A percentile compares a stretch with the other conserved stretches of the same genome.
Conservation (phyloP, 2,113 vertebrate species). For the Megaptera novaeangliae region DNA sequence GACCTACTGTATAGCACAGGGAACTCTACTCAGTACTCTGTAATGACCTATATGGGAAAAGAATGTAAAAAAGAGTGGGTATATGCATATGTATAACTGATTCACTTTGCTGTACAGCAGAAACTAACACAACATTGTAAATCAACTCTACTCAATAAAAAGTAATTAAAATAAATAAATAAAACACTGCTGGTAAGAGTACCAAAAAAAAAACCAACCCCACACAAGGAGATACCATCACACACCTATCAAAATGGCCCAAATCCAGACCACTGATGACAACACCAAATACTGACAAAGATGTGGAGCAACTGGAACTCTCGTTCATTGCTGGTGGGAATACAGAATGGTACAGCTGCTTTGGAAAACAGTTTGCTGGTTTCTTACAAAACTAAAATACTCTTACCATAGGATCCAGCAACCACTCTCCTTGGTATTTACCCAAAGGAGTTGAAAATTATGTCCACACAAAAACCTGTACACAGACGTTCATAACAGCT, state of each 20-base stretch:
- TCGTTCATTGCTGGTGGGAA: neutral
- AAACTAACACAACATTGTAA: too few relatives aligned
- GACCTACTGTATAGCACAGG: too few relatives aligned
- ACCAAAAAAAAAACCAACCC: too few relatives aligned
- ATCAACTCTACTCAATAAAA: too few relatives aligned
- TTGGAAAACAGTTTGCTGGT: neutral
- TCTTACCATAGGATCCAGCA: neutral
- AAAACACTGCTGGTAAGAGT: too few relatives aligned
- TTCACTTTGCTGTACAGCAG: too few relatives aligned
- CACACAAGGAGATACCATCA: neutral
- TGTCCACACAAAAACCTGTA: neutral
- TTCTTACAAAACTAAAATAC: neutral
- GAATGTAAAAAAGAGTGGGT: too few relatives aligned
- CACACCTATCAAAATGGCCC: neutral
- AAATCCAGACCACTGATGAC: neutral
- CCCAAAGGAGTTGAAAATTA: neutral
- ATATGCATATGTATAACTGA: too few relatives aligned
- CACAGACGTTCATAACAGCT: neutral
- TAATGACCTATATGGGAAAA: too few relatives aligned
- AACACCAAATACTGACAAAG: neutral
- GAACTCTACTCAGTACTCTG: too few relatives aligned
- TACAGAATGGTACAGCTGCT: accelerated
- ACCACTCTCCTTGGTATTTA: neutral
- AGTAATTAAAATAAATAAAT: too few relatives aligned
- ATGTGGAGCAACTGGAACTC: neutral